Evolutionary conservation across 2,113 vertebrate species (phyloP).

Genomic region (Brachyhypopomus gauderio): DNA sequence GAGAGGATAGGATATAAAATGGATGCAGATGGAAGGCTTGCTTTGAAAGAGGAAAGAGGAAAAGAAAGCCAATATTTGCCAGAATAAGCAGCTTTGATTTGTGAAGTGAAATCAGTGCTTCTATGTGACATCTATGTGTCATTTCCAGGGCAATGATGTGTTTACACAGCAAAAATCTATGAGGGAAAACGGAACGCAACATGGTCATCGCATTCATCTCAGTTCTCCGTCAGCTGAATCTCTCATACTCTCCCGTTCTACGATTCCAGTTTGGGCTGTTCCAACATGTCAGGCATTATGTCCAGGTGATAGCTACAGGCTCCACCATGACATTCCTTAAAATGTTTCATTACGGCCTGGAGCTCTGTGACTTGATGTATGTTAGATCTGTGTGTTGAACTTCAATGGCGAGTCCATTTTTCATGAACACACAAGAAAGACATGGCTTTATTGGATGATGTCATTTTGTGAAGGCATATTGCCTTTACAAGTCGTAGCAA

Average conservation of each 20-base stretch:
- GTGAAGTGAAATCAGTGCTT: background rate
- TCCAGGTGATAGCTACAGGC: conserved; percentile 30
- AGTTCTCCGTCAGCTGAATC: background rate
- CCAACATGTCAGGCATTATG: conserved; percentile 27
- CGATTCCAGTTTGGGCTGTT: conserved; percentile 21
- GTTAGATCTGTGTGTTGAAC: conserved; percentile 10
- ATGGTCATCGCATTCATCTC: background rate
- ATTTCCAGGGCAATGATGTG: background rate
- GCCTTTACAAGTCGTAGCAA: background rate
- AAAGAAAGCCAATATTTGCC: background rate
- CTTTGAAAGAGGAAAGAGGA: conserved; percentile 6
- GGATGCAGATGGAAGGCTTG: conserved; percentile 23
- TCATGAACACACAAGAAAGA: conserved; percentile 12
- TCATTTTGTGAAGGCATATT: background rate
- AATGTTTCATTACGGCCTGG: conserved; percentile 1
- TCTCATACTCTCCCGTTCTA: background rate
- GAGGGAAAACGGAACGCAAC: background rate
- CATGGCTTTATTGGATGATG: background rate
- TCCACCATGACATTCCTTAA: conserved; percentile 16
- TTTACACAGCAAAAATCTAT: background rate
- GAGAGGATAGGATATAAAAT: conserved; percentile 9
- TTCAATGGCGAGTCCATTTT: background rate
- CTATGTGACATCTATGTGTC: background rate
- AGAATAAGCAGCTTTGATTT: conserved; percentile 19
- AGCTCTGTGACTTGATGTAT: background rate